Base-by-base conservation (phyloP, 2,888 invertebrate genomes). In the Sinotaia quadrata region DNA sequence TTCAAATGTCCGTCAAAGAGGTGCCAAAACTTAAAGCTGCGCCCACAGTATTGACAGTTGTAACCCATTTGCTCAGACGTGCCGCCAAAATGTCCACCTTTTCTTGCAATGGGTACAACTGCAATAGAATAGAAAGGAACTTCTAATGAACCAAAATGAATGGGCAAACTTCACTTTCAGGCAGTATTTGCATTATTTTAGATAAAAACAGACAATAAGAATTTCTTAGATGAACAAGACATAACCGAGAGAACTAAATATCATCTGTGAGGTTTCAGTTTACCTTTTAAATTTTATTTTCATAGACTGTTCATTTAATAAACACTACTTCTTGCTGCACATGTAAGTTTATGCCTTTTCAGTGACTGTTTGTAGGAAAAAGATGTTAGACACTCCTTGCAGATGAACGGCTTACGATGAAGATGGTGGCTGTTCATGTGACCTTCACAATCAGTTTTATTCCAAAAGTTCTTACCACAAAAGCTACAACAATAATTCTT, bases 381-480 rank as follows among this genome's bases (percentile, higher is more conserved):
- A 36, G 67, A 29, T 24, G 63, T 68, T 31, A n/a, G 51, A 44
- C 73, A 73, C 33, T 47, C 47, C 15, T 37, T 33, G 37, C 73
- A 73, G 18, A 67, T 44, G 36, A 65, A 67, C 24, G 73, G 73
- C 41, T 73, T 73, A 7, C 59, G 52, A 36, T 69, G 67, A n/a
- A 67, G 69, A 56, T 73, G 73, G 21, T 70, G 66, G 31, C 51
- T 63, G 29, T 73, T 73, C 21, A 73, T 49, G 57, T 73, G 73
- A 24, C 73, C 73, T 36, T 73, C 73, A 51, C 69, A 59, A 57
- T 73, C 69, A 21, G 62, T 73, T 47, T 68, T 73, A 49, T 69
- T 73, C 56, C 67, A 70, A 62, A 68, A 69, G n/a, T 67, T 60
- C 21, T 73, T 73, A 18, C 73, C 73, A 73, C 73, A 73, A 27